These are phyloP conservation scores for Cartodere bifasciata DNA, from an alignment of 2,888 invertebrate species.

Conservation along the genomic window DNA sequence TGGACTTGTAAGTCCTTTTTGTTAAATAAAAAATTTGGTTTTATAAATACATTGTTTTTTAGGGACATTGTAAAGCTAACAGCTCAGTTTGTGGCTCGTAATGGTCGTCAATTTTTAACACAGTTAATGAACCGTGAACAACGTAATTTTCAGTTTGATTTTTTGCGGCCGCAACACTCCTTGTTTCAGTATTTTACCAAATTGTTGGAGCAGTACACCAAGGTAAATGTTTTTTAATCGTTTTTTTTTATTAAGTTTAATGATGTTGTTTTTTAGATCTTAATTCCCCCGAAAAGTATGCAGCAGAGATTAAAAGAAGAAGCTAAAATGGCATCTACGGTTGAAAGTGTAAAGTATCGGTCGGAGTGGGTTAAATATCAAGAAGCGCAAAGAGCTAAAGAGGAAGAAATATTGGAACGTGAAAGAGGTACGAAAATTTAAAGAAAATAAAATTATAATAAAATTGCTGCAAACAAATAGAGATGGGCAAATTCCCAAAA, in stretches of 20 bases:
- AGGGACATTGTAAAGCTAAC: constrained; percentile 93
- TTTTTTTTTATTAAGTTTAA: constrained; percentile 5
- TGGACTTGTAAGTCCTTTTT: constrained; percentile 65
- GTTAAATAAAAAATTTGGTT: too few species aligned
- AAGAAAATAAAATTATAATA: too few species aligned
- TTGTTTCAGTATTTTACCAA: constrained; percentile 98
- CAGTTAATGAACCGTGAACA: constrained; percentile 98
- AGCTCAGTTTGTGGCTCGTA: constrained; percentile 97
- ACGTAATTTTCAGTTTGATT: constrained; percentile 97
- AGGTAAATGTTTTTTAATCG: constrained; percentile 38
- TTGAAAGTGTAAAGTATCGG: constrained; percentile 85
- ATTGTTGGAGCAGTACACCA: constrained; percentile 95
- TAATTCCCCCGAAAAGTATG: constrained; percentile 90
- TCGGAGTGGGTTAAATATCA: constrained; percentile 96
- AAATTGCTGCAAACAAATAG: too few species aligned
- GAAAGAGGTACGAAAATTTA: constrained; percentile 56
- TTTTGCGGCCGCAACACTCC: constrained; percentile 94
- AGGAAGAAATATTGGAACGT: constrained; percentile 89
- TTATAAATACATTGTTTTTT: too few species aligned
- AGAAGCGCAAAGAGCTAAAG: constrained; percentile 80
- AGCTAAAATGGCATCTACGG: constrained; percentile 49
- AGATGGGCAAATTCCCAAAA: too few species aligned
- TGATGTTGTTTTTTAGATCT: constrained; percentile 38
- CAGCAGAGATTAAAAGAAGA: constrained; percentile 68
- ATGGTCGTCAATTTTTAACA: constrained; percentile 94